Evolutionary conservation across 2,888 invertebrate species (phyloP).

Genomic region (Acleris cristana): DNA sequence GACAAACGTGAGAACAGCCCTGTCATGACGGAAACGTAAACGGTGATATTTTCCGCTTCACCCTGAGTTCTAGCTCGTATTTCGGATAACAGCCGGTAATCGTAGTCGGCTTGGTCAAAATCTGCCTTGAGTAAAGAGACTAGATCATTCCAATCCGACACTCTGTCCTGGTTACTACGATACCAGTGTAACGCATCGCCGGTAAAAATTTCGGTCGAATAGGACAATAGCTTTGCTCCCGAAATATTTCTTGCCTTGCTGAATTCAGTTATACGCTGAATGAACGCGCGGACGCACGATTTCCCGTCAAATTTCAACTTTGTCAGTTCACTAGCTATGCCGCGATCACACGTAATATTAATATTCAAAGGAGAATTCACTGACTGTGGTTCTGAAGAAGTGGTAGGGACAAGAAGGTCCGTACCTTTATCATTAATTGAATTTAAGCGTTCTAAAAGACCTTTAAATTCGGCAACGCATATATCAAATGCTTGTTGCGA

Average conservation of each 20-base stretch:
- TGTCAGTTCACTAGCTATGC: conserved; percentile 1
- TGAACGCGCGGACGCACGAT: conserved; percentile 12
- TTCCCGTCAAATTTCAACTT: conserved; percentile 4
- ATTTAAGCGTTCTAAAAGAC: not conserved
- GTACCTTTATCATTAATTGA: not conserved
- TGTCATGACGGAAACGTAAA: conserved; percentile 38
- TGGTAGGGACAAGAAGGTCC: not conserved
- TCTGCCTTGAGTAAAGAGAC: conserved; percentile 1
- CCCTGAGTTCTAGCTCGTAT: conserved; percentile 41
- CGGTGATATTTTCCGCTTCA: conserved; percentile 37
- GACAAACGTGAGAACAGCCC: conserved; percentile 36
- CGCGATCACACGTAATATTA: conserved; percentile 3
- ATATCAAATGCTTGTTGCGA: not conserved
- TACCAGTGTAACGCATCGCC: conserved; percentile 20
- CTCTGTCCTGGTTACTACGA: not conserved
- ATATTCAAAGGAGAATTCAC: conserved; percentile 1
- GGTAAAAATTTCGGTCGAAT: conserved; percentile 11
- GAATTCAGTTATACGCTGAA: conserved; percentile 17
- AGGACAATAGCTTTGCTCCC: not conserved
- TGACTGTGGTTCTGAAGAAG: not conserved
- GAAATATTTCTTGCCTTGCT: conserved; percentile 2
- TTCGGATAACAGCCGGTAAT: conserved; percentile 32
- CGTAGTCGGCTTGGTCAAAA: conserved; percentile 9
- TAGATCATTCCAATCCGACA: conserved; percentile 10
- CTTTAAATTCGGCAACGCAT: not conserved